A percentile compares a stretch with the other conserved stretches of the same genome.
phyloP scores from a whole-genome alignment of 2,113 vertebrate genomes.

The Conger conger region DNA sequence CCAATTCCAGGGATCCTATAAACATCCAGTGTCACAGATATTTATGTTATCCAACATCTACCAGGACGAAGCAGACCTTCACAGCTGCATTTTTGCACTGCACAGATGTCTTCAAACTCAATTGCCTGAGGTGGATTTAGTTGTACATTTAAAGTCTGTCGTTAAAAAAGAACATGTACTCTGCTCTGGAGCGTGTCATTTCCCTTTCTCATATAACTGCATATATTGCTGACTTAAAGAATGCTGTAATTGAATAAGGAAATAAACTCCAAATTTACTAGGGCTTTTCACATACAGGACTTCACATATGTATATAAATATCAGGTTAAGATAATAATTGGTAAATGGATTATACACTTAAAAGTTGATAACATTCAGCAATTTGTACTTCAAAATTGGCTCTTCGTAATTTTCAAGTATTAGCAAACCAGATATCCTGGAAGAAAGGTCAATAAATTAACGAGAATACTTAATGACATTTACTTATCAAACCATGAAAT shows the following conservation, averaged over 20 bases:
- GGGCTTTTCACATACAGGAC: constrained; percentile 72
- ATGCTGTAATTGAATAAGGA: constrained; percentile 57
- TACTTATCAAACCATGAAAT: constrained; percentile 71
- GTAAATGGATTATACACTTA: constrained; percentile 68
- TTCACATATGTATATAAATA: constrained; percentile 72
- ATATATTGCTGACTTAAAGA: constrained; percentile 70
- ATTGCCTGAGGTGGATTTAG: constrained; percentile 30
- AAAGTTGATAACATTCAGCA: constrained; percentile 63
- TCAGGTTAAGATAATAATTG: constrained; percentile 67
- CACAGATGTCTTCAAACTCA: constrained; percentile 17
- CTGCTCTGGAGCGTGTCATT: constrained; percentile 42
- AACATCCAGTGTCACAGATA: not conserved
- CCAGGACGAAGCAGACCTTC: not conserved
- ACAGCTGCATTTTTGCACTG: constrained; percentile 24
- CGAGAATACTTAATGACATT: constrained; percentile 58
- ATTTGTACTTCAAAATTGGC: constrained; percentile 42
- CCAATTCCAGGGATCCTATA: not conserved
- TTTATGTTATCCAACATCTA: constrained; percentile 12
- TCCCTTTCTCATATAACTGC: constrained; percentile 63
- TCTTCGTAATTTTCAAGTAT: constrained; percentile 70
- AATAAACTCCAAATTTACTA: constrained; percentile 64
- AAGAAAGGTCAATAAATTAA: constrained; percentile 66
- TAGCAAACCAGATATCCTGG: constrained; percentile 65
- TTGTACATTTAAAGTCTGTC: constrained; percentile 37
- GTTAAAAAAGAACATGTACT: constrained; percentile 44